Base-by-base conservation (phyloP, 2,113 vertebrate species). In the Notechis scutatus region DNA sequence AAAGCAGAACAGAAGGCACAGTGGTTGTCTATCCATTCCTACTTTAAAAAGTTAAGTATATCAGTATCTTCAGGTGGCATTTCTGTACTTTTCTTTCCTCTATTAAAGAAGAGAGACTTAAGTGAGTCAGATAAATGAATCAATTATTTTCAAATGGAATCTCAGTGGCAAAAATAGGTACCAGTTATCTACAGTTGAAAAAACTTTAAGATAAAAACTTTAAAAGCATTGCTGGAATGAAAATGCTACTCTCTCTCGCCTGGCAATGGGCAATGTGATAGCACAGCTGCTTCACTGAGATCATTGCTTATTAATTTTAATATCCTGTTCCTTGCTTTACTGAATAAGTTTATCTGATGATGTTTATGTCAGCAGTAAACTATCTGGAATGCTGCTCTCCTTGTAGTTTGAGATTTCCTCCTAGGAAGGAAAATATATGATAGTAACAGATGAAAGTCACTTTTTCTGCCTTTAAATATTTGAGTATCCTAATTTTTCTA, bases 401-500 rank as follows among this genome's bases (percentile, higher is more conserved):
- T 92, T 0, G 0, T 57, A 89, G 50, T 93, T 94, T 92, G 91
- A 56, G 2, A 1, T 92, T 55, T 94, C 94, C 85, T 96, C 91
- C 54, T 52, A 92, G 92, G 90, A 57, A 95, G 34, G 45, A 64
- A 87, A 91, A 91, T 50, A 0, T 92, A 85, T 85, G 81, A 85
- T 91, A 88, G 18, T 93, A 91, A 94, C 87, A 94, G 95, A 94
- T 69, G 85, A 95, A 94, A 94, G 9, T 56, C 92, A 87, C 42
- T 90, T 94, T 95, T 26, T 94, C 93, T 89, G 42, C 95, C 52
- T 95, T 61, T 94, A 95, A 94, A 94, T 95, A 95, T 95, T 96
- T 95, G 94, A 95, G 88, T 91, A 94, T 55, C 20, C 0, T 0
- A 24, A 39, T 91, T 95, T 95, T 93, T 74, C 95, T 94, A 1